Base-by-base conservation (phyloP, 2,888 invertebrate species). In the Orgyia antiqua region DNA sequence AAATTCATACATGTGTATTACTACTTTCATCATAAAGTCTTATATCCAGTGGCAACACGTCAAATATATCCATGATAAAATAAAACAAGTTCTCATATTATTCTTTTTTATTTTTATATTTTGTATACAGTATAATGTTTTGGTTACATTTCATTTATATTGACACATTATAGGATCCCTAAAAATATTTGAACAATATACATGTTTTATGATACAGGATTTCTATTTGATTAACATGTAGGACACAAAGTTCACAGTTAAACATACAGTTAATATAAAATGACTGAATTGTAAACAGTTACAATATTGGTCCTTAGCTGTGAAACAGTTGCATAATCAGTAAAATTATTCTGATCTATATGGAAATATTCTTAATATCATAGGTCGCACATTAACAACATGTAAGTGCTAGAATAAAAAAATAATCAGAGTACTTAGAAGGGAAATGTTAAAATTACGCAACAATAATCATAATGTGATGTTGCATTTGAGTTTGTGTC, bases 71-170 rank as follows among this genome's bases (percentile, higher is more conserved):
- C 15, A 10, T 23, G 23, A 23, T 10, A 30, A 36, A 60, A 60
- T 57, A 51, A 58, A 58, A 47, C 33, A 40, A 29, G 31, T 42
- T 32, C 33, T 45, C 51, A 69, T 63, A 74, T 78, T 78, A 80
- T 76, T 77, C 79, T 74, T 78, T 80, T 69, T 70, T 77, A 75
- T 68, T 66, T 73, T 74, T 67, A 70, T 77, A 76, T 69, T 78
- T 80, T 84, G 82, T 80, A 86, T 84, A 84, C 70, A 74, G 74
- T 52, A 52, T 52, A 52, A 52, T 75, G 77, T 82, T 86, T 83
- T 83, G 86, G 83, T 86, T 84, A 84, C 77, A 84, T 75, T 82
- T 76, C 68, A 71, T 74, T 51, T 69, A 74, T 80, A 80, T 80
- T 74, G 78, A 80, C 78, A 78, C 71, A 76, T 74, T 74, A 74